phyloP scores from a whole-genome alignment of 2,113 vertebrate species.

The Hepsetus odoe region DNA sequence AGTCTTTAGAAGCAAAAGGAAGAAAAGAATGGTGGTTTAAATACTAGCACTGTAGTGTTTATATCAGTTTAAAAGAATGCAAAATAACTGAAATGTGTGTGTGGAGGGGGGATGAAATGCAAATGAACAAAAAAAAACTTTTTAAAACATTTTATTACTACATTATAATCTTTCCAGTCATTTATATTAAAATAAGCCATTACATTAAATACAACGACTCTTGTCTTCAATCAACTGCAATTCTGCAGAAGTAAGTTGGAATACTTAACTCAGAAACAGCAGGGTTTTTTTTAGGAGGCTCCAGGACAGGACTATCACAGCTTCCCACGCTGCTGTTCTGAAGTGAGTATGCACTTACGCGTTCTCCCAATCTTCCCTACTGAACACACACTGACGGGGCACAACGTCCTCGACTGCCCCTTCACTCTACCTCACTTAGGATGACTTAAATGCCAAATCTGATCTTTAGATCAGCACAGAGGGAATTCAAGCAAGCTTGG shows the following conservation, averaged over 20 bases:
- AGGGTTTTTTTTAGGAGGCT: conserved; percentile 22
- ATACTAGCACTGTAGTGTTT: too few species aligned
- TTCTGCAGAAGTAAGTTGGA: conserved; percentile 19
- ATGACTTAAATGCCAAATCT: neutral
- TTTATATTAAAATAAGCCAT: conserved; percentile 60
- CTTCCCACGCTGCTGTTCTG: conserved; percentile 3
- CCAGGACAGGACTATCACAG: conserved; percentile 33
- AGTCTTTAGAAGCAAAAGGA: neutral
- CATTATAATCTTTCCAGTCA: conserved; percentile 60
- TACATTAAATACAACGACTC: conserved; percentile 60
- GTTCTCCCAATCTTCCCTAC: neutral
- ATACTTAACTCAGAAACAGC: conserved; percentile 18
- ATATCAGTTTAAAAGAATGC: neutral
- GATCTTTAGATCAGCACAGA: neutral
- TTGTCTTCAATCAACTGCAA: conserved; percentile 25
- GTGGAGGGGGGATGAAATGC: neutral
- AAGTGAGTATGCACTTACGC: neutral
- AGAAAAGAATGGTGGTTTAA: too few species aligned
- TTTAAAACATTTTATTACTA: conserved; percentile 60
- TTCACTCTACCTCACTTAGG: neutral
- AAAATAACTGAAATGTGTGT: conserved; percentile 44
- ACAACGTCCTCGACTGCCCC: neutral
- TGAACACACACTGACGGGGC: neutral
- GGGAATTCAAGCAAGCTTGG: neutral
- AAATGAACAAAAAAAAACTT: conserved; percentile 57